phyloP scores from a whole-genome alignment of 2,797 vertebrate species.

The Calcarius lapponicus region DNA sequence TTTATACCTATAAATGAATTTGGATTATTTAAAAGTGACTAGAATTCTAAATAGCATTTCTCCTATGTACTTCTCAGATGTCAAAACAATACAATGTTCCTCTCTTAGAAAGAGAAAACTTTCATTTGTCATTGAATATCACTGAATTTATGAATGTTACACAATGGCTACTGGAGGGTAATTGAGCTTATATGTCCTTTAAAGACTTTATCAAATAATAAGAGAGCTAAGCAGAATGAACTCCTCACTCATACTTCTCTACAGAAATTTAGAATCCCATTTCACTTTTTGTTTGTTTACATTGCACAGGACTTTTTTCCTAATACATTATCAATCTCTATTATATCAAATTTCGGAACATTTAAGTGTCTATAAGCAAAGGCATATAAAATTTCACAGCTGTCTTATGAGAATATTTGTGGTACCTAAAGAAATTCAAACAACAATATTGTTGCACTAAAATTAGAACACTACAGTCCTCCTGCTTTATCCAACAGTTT shows the following conservation, averaged over 20 bases:
- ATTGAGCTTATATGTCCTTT: background rate
- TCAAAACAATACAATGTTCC: background rate
- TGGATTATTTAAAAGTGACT: background rate
- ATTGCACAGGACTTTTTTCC: background rate
- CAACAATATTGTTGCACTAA: background rate
- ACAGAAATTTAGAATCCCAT: background rate
- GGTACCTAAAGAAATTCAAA: background rate
- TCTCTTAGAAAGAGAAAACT: background rate
- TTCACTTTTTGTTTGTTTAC: background rate
- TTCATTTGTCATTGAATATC: background rate
- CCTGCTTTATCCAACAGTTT: background rate
- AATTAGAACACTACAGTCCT: background rate
- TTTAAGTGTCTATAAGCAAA: background rate
- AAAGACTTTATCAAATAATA: background rate
- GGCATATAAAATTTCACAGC: background rate
- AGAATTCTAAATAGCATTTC: background rate
- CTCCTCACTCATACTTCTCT: background rate
- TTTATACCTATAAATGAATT: background rate
- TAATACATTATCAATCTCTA: background rate
- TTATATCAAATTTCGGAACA: background rate
- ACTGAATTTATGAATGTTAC: background rate
- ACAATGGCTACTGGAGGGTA: background rate
- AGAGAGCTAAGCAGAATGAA: background rate
- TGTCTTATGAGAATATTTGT: background rate
- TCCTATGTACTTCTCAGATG: background rate